These are phyloP conservation scores for Fistularia commersonii DNA, from an alignment of 2,797 vertebrate genomes.

Conservation along the genomic window DNA sequence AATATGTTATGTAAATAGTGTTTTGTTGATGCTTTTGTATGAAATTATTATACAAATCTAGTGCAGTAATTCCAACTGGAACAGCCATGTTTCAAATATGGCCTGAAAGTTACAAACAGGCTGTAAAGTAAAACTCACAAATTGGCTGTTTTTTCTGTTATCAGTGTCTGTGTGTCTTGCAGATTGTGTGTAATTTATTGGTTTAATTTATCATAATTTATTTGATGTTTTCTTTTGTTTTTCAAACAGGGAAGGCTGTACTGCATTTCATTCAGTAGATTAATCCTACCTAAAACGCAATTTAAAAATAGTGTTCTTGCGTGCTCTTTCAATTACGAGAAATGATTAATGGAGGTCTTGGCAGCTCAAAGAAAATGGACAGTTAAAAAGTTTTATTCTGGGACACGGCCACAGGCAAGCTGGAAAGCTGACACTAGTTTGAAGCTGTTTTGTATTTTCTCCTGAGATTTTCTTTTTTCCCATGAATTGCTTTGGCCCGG, in stretches of 20 bases:
- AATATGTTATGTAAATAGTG: slow-evolving; percentile 98
- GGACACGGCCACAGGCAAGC: slow-evolving; percentile 51
- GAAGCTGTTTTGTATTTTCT: slow-evolving; percentile 89
- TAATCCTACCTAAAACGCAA: slow-evolving; percentile 68
- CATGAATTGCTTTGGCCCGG: slow-evolving; percentile 88
- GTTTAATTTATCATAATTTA: slow-evolving; percentile 99
- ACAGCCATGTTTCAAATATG: slow-evolving; percentile 77
- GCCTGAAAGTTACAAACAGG: slow-evolving; percentile 50
- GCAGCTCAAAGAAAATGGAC: slow-evolving; percentile 85
- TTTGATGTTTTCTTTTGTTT: slow-evolving; percentile 92
- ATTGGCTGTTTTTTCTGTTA: slow-evolving; percentile 70
- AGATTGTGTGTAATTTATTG: slow-evolving; percentile 99
- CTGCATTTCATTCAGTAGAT: slow-evolving; percentile 90
- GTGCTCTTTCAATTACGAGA: slow-evolving; percentile 20
- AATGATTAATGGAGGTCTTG: slow-evolving; percentile 80
- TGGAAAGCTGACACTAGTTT: slow-evolving; percentile 82
- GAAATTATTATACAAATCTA: slow-evolving; percentile 88
- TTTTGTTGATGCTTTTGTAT: slow-evolving; percentile 89
- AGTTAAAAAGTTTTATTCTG: slow-evolving; percentile 50
- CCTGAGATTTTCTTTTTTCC: slow-evolving; percentile 82
- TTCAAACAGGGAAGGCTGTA: slow-evolving; percentile 83
- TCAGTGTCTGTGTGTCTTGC: slow-evolving; percentile 92
- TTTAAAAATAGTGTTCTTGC: slow-evolving; percentile 36
- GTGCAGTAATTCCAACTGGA: slow-evolving; percentile 89
- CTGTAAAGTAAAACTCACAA: slow-evolving; percentile 56